Base-by-base conservation (phyloP, 2,113 vertebrate species). In the Natator depressus region DNA sequence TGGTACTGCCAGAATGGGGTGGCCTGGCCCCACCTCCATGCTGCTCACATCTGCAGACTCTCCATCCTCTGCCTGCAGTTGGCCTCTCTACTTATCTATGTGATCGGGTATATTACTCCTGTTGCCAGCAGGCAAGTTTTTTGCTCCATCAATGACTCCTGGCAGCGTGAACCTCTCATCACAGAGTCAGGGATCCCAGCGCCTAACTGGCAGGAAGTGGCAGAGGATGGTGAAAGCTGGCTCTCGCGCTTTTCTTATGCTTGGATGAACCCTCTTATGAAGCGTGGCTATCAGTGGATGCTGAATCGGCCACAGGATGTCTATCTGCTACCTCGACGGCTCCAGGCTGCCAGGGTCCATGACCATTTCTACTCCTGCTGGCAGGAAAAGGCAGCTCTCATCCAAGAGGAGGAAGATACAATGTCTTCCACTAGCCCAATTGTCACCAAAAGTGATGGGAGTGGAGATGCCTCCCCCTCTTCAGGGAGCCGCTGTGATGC, bases 171-270 rank as follows among this genome's bases (percentile, higher is more conserved):
- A 1, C 98, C 93, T 2, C 98, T 99, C 6, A 8, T 98, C 54
- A 86, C 98, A 51, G 94, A 83, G 8, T 89, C 97, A 25, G 85
- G 55, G 72, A 47, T 95, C 10, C 86, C 95, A 2, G 90, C 81
- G 24, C 90, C 95, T 24, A 97, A 96, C 5, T 98, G 98, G 13
- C 98, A 98, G 6, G 98, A 98, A 89, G 98, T 99, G 86, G 98
- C 99, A 10, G 99, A 99, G 95, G 99, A 99, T 50, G 99, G 99
- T 14, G 99, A 99, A 88, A 98, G 98, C 93, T 99, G 98, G 97
- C 47, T 99, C 8, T 99, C 99, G 1, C 96, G 98, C n/a, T 98
- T 99, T 80, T 99, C 99, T 89, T 99, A 99, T 91, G 87, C 98
- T 51, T 99, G 99, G 99, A 93, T 99, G 98, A 98, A 98, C 25